Evolutionary conservation across 2,888 invertebrate genomes (phyloP).

Genomic region (Scelioninae gen. 2): DNA sequence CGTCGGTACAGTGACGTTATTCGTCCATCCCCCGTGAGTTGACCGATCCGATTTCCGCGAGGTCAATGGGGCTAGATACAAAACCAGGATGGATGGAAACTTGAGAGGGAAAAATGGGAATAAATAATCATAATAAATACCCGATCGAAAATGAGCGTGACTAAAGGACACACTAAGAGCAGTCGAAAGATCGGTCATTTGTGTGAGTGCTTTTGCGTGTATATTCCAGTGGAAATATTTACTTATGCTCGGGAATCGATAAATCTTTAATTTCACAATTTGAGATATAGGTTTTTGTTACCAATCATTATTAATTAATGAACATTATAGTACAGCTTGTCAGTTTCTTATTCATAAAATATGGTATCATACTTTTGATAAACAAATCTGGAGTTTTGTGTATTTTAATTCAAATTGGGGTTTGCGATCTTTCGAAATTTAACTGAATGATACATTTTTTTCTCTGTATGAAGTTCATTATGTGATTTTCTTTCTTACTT

Average conservation of each 20-base stretch:
- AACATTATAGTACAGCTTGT: too few relatives aligned
- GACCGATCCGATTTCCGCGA: constrained; percentile 37
- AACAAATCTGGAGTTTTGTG: too few relatives aligned
- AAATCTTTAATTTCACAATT: background rate
- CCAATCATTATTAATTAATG: too few relatives aligned
- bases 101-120: constrained; percentile 17
- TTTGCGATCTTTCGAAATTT: too few relatives aligned
- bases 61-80: constrained; percentile 31
- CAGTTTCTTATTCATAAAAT: too few relatives aligned
- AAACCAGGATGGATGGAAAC: constrained; percentile 4
- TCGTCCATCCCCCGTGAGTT: constrained; percentile 18
- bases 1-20: constrained; percentile 19
- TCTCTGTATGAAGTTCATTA: too few relatives aligned
- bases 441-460: too few relatives aligned
- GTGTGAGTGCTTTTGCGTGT: background rate
- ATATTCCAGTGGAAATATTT: background rate
- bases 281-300: too few relatives aligned
- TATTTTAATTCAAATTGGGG: too few relatives aligned
- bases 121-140: constrained; percentile 25
- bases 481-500: too few relatives aligned
- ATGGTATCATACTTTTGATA: too few relatives aligned
- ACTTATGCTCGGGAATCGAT: background rate
- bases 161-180: constrained; percentile 9
- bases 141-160: constrained; percentile 33
- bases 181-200: constrained; percentile 6